phyloP scores from a whole-genome alignment of 35 echinoderm and acorn worm species.

The Apostichopus parvimensis region DNA sequence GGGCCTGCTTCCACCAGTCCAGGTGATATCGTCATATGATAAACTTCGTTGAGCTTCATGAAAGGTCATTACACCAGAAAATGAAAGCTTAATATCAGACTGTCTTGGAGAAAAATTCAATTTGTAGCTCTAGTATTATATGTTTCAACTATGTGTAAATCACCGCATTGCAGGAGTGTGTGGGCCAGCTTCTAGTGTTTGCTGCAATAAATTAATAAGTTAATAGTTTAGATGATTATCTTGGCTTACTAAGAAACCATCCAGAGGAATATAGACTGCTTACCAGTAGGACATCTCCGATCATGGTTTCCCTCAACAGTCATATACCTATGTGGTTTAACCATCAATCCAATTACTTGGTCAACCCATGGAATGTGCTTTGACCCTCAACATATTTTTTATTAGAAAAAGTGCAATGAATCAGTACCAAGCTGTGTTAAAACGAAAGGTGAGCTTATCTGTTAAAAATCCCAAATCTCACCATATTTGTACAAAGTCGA shows the following conservation, averaged over 20 bases:
- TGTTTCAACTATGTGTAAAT: too few species aligned
- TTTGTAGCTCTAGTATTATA: too few species aligned
- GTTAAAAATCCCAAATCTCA: too few species aligned
- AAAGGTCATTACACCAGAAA: too few species aligned
- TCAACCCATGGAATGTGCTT: conserved; percentile 5
- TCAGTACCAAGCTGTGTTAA: not conserved
- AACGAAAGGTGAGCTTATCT: too few species aligned
- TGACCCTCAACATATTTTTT: conserved; percentile 9
- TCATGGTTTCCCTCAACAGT: not conserved
- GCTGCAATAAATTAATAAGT: not conserved
- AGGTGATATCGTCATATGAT: too few species aligned
- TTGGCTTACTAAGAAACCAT: not conserved
- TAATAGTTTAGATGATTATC: not conserved
- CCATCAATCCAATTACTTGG: conserved; percentile 7
- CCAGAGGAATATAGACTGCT: not conserved
- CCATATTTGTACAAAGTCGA: too few species aligned
- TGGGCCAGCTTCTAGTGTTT: not conserved
- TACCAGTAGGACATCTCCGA: not conserved
- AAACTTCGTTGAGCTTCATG: too few species aligned
- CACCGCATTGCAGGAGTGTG: not conserved
- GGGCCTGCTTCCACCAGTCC: too few species aligned
- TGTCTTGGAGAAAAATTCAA: too few species aligned
- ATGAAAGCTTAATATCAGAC: too few species aligned
- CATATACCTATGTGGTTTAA: conserved; percentile 14
- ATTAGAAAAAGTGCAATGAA: conserved; percentile 1